Evolutionary conservation across 2,797 vertebrate species (phyloP).

Genomic region (Chromobotia macracanthus): DNA sequence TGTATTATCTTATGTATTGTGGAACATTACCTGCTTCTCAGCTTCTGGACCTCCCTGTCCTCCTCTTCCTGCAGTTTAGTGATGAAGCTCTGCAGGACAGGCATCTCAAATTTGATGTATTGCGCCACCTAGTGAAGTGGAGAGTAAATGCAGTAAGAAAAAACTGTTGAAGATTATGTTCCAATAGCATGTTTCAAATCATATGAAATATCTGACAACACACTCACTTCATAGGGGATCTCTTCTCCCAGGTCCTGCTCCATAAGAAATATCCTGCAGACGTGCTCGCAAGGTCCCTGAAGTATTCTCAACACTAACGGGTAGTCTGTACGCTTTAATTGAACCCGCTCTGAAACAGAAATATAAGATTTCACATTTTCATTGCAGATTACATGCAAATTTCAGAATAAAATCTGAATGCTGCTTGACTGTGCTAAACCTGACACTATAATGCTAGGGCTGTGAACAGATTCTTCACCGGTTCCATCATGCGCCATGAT

Average conservation of each 20-base stretch:
- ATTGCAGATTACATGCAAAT: constrained; percentile 5
- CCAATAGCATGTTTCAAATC: not conserved
- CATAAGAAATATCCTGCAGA: constrained; percentile 95
- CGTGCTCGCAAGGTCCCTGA: constrained; percentile 94
- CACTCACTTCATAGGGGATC: constrained; percentile 92
- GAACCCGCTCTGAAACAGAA: constrained; percentile 84
- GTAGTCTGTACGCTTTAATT: constrained; percentile 86
- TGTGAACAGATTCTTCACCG: too few relatives aligned
- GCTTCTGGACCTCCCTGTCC: constrained; percentile 92
- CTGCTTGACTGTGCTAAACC: not conserved
- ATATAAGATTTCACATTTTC: not conserved
- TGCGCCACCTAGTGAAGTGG: constrained; percentile 87
- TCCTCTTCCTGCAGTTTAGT: constrained; percentile 96
- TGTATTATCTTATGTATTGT: not conserved
- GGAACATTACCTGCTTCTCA: constrained; percentile 83
- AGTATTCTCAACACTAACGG: constrained; percentile 89
- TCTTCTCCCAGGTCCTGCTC: constrained; percentile 95
- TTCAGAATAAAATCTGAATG: not conserved
- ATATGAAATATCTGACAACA: not conserved
- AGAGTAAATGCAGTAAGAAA: constrained; percentile 3
- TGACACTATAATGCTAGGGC: not conserved
- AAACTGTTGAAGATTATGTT: too few relatives aligned
- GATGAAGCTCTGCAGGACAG: constrained; percentile 95
- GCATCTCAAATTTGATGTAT: constrained; percentile 99
- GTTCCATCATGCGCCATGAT: too few relatives aligned